Percentiles rank a stretch among this genome's conserved stretches.
phyloP scores from a whole-genome alignment of 2,888 invertebrate species.

The Acheta domesticus region DNA sequence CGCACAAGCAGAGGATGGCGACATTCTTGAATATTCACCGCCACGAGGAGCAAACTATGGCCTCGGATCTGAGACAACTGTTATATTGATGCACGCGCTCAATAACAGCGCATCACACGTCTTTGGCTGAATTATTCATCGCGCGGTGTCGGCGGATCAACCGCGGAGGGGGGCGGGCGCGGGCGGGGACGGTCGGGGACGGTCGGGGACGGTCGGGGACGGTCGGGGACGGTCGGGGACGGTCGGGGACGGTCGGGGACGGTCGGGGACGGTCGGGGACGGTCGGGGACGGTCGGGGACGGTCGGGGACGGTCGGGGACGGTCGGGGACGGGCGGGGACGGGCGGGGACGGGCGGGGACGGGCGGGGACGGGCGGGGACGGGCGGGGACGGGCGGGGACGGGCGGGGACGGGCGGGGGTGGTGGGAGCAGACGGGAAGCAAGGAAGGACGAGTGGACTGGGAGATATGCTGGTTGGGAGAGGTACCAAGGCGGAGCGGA shows the following conservation, averaged over 20 bases:
- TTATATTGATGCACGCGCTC: neutral
- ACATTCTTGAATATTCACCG: neutral
- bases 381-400: neutral
- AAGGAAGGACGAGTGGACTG: neutral
- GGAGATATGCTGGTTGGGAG: too few species aligned
- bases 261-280: neutral
- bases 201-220: neutral
- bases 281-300: neutral
- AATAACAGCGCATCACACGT: neutral
- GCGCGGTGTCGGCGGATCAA: neutral
- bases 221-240: neutral
- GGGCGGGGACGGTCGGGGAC: neutral
- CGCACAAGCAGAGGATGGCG: neutral
- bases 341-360: neutral
- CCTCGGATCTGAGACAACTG: constrained; percentile 2
- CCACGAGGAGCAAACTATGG: neutral
- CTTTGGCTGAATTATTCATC: neutral
- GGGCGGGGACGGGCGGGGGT: neutral
- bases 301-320: too few species aligned
- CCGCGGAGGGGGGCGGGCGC: neutral
- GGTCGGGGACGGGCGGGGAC: neutral
- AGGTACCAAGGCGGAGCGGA: too few species aligned
- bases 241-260: neutral
- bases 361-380: neutral
- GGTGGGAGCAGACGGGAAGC: neutral